Conservation (phyloP, 2,797 vertebrate species). For the Sebastes wilsoni region DNA sequence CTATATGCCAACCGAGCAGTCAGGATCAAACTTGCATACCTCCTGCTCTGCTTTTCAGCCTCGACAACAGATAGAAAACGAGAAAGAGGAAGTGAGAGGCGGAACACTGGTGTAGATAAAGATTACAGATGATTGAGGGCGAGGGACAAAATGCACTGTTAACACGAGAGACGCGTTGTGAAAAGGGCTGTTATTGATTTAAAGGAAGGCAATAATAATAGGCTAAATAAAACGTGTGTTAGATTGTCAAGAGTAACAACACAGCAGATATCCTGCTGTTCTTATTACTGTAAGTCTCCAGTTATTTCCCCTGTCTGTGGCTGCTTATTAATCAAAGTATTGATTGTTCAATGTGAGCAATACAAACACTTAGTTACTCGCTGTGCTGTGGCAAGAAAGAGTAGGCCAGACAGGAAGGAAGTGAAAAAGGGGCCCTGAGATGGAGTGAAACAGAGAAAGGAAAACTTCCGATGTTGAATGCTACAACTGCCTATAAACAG, state of each 20-base stretch:
- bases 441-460: slow-evolving; percentile 21
- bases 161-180: background rate
- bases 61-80: slow-evolving; percentile 19
- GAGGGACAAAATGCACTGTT: background rate
- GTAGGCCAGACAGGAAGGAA: slow-evolving; percentile 27
- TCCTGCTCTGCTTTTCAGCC: slow-evolving; percentile 58
- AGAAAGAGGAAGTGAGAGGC: background rate
- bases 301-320: slow-evolving; percentile 12
- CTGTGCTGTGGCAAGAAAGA: slow-evolving; percentile 1
- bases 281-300: background rate
- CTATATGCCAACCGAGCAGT: slow-evolving; percentile 68
- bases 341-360: slow-evolving; percentile 34
- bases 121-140: slow-evolving; percentile 3
- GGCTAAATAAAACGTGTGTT: background rate
- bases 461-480: slow-evolving; percentile 8
- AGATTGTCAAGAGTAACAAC: background rate
- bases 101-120: slow-evolving; percentile 1
- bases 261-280: background rate
- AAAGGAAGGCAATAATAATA: background rate
- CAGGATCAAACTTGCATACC: slow-evolving; percentile 46
- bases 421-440: slow-evolving; percentile 48
- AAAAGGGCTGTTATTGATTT: background rate
- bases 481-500: background rate
- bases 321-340: slow-evolving; percentile 51
- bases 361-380: background rate